Percentiles rank a stretch among this genome's conserved stretches.
Conservation (phyloP, 2,888 invertebrate species). For the Nephrocerus scutellatus region DNA sequence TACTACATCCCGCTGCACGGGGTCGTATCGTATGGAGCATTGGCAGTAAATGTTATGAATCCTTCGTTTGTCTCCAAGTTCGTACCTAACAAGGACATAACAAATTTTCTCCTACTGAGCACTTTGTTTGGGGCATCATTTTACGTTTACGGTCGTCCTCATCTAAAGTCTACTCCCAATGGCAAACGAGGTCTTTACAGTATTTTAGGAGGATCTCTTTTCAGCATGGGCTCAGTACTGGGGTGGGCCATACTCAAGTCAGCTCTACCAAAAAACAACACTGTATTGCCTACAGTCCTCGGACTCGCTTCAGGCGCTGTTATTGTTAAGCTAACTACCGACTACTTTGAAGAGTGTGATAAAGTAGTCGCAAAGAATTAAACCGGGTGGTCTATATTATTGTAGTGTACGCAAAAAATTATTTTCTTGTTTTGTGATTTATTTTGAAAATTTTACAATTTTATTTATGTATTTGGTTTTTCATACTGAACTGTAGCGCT, state of each 20-base stretch:
- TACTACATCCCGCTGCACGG: conserved; percentile 74
- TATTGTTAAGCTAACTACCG: conserved; percentile 41
- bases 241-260: conserved; percentile 81
- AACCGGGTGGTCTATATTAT: conserved; percentile 13
- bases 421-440: conserved; percentile 5
- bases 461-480: background rate
- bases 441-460: conserved; percentile 3
- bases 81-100: conserved; percentile 56
- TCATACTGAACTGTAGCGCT: background rate
- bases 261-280: conserved; percentile 50
- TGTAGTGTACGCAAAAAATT: conserved; percentile 13
- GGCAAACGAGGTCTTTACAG: conserved; percentile 60
- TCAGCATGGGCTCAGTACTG: conserved; percentile 84
- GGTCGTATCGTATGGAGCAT: conserved; percentile 64
- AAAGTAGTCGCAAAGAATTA: conserved; percentile 31
- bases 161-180: conserved; percentile 60
- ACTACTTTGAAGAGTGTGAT: conserved; percentile 43
- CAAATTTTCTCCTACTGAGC: conserved; percentile 72
- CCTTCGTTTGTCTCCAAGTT: conserved; percentile 68
- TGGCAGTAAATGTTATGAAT: conserved; percentile 79
- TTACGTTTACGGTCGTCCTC: conserved; percentile 74
- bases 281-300: conserved; percentile 35
- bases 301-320: conserved; percentile 42
- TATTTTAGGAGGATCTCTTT: conserved; percentile 65
- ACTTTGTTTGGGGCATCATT: conserved; percentile 76